Conservation (phyloP, 1,140 invertebrate species). For the Cotesia glomerata region DNA sequence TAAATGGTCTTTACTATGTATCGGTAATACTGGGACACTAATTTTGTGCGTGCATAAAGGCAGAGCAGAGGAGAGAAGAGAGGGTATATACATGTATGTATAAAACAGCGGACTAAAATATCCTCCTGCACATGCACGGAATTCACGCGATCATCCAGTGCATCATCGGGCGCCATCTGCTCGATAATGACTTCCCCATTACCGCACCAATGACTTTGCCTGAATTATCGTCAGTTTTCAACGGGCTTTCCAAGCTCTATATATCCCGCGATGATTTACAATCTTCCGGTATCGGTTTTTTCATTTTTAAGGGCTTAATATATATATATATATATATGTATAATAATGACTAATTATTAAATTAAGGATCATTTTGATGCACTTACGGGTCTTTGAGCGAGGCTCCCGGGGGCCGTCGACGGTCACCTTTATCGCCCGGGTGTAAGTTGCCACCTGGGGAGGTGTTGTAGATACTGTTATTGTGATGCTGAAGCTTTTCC, state of each 20-base stretch:
- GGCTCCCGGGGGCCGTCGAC: slow-evolving; percentile 97
- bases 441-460: slow-evolving; percentile 93
- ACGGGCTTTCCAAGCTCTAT: too few species aligned
- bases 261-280: background rate
- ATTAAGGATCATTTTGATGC: slow-evolving; percentile 1
- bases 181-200: slow-evolving; percentile 61
- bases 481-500: slow-evolving; percentile 96
- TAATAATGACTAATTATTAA: background rate
- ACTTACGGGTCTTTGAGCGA: slow-evolving; percentile 95
- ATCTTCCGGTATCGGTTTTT: background rate
- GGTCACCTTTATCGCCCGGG: slow-evolving; percentile 98
- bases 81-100: slow-evolving; percentile 39
- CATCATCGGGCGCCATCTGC: slow-evolving; percentile 63
- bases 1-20: slow-evolving; percentile 24
- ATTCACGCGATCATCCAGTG: slow-evolving; percentile 55
- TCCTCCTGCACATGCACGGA: slow-evolving; percentile 50
- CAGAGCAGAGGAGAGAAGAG: slow-evolving; percentile 34
- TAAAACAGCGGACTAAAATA: slow-evolving; percentile 43
- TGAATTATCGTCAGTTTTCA: slow-evolving; percentile 58
- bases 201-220: slow-evolving; percentile 56
- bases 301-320: too few species aligned
- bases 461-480: slow-evolving; percentile 92
- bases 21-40: slow-evolving; percentile 26
- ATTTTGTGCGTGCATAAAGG: slow-evolving; percentile 36
- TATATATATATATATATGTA: too few species aligned